phyloP scores from a whole-genome alignment of 2,888 invertebrate genomes.

The Andrena fulva region DNA sequence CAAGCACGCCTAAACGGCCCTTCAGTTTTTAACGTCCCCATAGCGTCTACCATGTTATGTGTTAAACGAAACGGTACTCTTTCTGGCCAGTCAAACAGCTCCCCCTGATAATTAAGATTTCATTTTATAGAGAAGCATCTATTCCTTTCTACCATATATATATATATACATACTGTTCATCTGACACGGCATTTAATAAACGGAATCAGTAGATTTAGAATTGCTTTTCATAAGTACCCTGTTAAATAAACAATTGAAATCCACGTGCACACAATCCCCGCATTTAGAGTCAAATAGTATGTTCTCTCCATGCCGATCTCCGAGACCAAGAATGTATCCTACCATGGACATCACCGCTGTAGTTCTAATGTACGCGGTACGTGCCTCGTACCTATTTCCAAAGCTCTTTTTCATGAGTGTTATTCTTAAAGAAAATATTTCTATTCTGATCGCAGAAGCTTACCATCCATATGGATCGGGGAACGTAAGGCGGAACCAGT shows the following conservation, averaged over 20 bases:
- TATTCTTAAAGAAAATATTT: background rate
- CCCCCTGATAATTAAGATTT: slow-evolving; percentile 86
- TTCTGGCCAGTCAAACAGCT: slow-evolving; percentile 95
- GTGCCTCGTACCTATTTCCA: slow-evolving; percentile 93
- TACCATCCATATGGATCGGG: slow-evolving; percentile 95
- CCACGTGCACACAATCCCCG: slow-evolving; percentile 98
- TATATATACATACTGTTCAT: background rate
- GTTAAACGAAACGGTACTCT: slow-evolving; percentile 97
- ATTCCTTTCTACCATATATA: background rate
- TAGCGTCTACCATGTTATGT: slow-evolving; percentile 98
- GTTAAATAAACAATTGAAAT: slow-evolving; percentile 99
- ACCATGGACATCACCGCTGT: slow-evolving; percentile 99
- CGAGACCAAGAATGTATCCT: slow-evolving; percentile 96
- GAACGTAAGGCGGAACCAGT: slow-evolving; percentile 96
- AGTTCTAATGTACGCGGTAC: slow-evolving; percentile 95
- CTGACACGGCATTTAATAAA: slow-evolving; percentile 9
- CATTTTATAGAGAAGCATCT: background rate
- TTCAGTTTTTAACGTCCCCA: slow-evolving; percentile 97
- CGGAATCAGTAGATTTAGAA: background rate
- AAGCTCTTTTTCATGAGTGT: slow-evolving; percentile 8
- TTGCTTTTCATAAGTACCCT: slow-evolving; percentile 86
- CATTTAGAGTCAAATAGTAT: slow-evolving; percentile 96
- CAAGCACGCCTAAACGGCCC: slow-evolving; percentile 96
- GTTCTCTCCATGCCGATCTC: slow-evolving; percentile 98
- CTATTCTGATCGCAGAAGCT: slow-evolving; percentile 45